phyloP scores from a whole-genome alignment of 2,113 vertebrate genomes.

The Vicugna pacos region DNA sequence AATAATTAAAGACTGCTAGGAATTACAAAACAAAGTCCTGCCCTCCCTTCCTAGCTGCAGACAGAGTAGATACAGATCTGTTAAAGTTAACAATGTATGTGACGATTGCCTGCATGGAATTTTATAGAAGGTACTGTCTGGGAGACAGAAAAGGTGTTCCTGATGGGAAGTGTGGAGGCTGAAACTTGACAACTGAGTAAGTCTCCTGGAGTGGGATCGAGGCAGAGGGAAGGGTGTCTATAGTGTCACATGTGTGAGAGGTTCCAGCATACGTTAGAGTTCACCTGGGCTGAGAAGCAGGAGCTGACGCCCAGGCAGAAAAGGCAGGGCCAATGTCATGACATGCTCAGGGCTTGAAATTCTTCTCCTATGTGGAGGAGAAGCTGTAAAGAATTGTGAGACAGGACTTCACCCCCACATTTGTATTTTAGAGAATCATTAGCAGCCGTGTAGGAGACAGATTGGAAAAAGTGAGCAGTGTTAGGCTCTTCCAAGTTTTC shows the following conservation, averaged over 20 bases:
- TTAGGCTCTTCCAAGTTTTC: background rate
- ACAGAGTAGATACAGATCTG: background rate
- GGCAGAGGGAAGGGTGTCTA: background rate
- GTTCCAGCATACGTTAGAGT: rapidly evolving
- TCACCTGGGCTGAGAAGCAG: background rate
- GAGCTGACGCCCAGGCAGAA: background rate
- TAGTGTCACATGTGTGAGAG: rapidly evolving
- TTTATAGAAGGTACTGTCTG: background rate
- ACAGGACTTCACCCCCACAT: background rate
- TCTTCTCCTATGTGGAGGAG: background rate
- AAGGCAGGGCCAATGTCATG: rapidly evolving
- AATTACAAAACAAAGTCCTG: background rate
- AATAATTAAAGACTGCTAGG: background rate
- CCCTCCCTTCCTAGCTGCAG: background rate
- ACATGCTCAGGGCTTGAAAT: background rate
- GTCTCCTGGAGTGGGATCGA: background rate
- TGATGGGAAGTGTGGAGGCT: background rate
- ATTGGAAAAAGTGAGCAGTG: background rate
- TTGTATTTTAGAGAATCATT: background rate
- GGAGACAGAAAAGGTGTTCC: background rate
- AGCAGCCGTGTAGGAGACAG: background rate
- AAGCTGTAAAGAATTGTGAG: background rate
- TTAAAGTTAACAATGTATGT: background rate
- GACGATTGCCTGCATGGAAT: background rate
- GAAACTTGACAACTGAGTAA: background rate